Evolutionary conservation across 2,113 vertebrate species (phyloP).

Genomic region (Pomatorhinus ruficollis): DNA sequence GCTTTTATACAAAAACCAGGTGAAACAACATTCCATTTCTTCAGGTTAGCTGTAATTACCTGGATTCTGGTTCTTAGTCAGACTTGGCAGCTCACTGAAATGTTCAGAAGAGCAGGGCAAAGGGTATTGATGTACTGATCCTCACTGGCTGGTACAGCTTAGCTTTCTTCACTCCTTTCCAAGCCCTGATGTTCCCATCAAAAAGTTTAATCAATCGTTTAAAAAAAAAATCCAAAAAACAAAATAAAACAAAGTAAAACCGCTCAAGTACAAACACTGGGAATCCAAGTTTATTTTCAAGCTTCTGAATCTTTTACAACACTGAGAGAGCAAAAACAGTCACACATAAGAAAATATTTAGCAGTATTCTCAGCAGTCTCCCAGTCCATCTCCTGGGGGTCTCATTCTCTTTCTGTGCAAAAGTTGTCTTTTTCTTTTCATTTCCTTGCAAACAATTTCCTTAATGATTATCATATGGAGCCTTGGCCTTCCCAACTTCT

Average conservation of each 20-base stretch:
- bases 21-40: neutral
- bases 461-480: neutral
- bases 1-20: neutral
- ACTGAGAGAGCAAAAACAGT: neutral
- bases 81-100: neutral
- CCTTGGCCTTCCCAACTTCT: neutral
- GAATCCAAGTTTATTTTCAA: neutral
- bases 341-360: neutral
- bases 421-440: neutral
- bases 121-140: neutral
- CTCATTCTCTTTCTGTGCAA: neutral
- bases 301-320: neutral
- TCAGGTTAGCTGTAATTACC: neutral
- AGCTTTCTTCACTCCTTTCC: neutral
- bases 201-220: neutral
- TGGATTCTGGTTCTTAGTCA: neutral
- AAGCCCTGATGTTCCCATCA: neutral
- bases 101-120: neutral
- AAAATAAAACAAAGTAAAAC: neutral
- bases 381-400: rapidly evolving
- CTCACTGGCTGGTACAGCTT: neutral
- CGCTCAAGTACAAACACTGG: neutral
- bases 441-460: neutral
- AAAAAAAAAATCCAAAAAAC: rapidly evolving
- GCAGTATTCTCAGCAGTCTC: neutral